These are phyloP conservation scores for Osmerus mordax DNA, from an alignment of 2,113 vertebrate genomes.

Conservation along the genomic window DNA sequence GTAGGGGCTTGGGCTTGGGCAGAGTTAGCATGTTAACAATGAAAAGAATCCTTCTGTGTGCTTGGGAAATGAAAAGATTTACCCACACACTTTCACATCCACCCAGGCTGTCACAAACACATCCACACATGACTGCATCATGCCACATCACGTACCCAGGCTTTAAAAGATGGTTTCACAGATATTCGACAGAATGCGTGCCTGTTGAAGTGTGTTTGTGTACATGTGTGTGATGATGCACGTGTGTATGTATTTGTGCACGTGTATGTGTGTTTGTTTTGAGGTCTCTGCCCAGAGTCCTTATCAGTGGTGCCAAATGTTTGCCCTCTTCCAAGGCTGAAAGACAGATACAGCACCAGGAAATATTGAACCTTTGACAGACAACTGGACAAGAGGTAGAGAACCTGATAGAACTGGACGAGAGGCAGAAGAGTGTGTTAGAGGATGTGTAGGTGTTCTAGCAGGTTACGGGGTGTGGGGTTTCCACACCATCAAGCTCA, in stretches of 20 bases:
- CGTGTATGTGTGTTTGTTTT: slow-evolving; percentile 9
- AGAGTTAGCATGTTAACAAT: slow-evolving; percentile 84
- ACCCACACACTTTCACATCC: slow-evolving; percentile 18
- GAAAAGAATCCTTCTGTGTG: slow-evolving; percentile 88
- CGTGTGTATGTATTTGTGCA: background rate
- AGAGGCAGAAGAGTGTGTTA: too few species aligned
- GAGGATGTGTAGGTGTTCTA: too few species aligned
- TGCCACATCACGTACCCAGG: background rate
- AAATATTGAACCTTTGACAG: background rate
- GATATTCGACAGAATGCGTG: background rate
- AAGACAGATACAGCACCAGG: slow-evolving; percentile 10
- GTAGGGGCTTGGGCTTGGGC: slow-evolving; percentile 37
- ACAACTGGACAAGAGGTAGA: background rate
- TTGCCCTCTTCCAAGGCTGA: slow-evolving; percentile 36
- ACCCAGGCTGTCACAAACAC: background rate
- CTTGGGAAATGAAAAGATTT: slow-evolving; percentile 69
- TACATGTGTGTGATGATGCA: background rate
- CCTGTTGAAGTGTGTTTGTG: slow-evolving; percentile 2
- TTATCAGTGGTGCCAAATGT: slow-evolving; percentile 23
- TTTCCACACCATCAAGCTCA: too few species aligned
- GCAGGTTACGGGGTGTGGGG: too few species aligned
- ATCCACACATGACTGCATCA: background rate
- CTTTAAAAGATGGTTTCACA: background rate
- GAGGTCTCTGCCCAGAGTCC: slow-evolving; percentile 9
- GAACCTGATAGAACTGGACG: background rate